phyloP scores from a whole-genome alignment of 2,113 vertebrate species.

The Burhinus oedicnemus region DNA sequence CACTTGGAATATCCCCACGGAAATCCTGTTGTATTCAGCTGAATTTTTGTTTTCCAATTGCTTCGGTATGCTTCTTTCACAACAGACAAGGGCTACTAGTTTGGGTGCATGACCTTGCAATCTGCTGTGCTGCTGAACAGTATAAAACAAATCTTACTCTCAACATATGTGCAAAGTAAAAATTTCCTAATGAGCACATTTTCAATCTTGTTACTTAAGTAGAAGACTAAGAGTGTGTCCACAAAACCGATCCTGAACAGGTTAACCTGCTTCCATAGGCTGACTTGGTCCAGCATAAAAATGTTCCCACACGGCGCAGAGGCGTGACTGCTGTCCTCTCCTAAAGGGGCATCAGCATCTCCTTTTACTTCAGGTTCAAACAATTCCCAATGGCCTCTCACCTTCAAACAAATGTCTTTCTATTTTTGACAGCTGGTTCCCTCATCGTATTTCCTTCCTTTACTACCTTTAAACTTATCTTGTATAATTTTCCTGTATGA shows the following conservation, averaged over 20 bases:
- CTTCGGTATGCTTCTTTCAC: background rate
- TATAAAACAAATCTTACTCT: background rate
- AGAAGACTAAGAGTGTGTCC: background rate
- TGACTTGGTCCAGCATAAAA: background rate
- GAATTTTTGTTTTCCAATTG: background rate
- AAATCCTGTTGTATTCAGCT: background rate
- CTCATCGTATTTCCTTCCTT: background rate
- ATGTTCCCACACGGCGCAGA: fast-evolving
- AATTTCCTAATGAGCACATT: background rate
- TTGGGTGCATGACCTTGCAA: background rate
- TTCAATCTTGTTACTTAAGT: background rate
- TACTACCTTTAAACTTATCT: background rate
- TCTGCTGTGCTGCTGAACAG: background rate
- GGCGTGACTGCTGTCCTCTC: background rate
- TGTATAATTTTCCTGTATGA: background rate
- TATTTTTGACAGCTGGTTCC: background rate
- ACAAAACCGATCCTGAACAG: background rate
- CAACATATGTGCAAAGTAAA: fast-evolving
- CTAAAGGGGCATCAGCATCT: background rate
- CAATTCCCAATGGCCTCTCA: background rate
- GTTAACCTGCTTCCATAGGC: background rate
- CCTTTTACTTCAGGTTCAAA: background rate
- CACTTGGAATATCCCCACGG: background rate
- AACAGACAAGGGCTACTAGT: background rate
- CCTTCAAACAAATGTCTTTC: background rate